Conservation (phyloP, 2,113 vertebrate genomes). For the Rhineura floridana region DNA sequence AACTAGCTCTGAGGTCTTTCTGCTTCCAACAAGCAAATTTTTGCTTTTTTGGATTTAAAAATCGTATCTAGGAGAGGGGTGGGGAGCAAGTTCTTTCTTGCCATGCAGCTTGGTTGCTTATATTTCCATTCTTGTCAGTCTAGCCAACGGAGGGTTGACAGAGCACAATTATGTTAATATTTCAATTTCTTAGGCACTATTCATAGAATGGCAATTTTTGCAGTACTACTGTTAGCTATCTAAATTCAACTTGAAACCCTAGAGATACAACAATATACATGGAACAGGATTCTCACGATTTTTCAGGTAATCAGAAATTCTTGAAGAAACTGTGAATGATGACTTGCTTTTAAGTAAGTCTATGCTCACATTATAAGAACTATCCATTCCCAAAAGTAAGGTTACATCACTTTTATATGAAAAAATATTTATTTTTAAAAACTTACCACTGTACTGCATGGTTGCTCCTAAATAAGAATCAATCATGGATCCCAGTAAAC, state of each 20-base stretch:
- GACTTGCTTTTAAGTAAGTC: background rate
- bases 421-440: background rate
- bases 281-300: background rate
- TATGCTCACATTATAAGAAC: background rate
- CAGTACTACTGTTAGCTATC: background rate
- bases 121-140: background rate
- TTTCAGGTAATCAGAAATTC: background rate
- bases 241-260: background rate
- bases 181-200: background rate
- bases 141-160: background rate
- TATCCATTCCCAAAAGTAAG: background rate
- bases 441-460: slow-evolving; percentile 94
- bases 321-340: background rate
- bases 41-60: background rate
- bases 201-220: background rate
- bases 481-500: slow-evolving; percentile 90
- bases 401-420: slow-evolving; percentile 14
- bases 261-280: background rate
- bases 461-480: slow-evolving; percentile 94
- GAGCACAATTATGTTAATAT: background rate
- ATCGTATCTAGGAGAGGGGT: background rate
- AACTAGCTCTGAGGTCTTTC: background rate
- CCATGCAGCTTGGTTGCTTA: background rate
- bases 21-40: background rate
- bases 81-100: background rate